Conservation (phyloP, 2,888 invertebrate species). For the Agrotis ipsilon region DNA sequence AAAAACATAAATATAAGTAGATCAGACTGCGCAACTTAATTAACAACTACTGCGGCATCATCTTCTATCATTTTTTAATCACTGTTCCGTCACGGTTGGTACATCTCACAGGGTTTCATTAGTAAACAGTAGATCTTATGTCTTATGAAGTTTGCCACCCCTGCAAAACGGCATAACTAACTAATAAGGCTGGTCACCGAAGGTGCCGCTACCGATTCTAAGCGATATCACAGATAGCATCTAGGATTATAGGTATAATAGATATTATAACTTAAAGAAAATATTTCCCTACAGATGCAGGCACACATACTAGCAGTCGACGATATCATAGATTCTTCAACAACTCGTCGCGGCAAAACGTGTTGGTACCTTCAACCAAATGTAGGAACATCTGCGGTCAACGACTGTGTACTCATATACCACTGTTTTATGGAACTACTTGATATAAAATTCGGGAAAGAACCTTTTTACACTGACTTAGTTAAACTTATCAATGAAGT, state of each 20-base stretch:
- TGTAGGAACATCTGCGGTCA: slow-evolving; percentile 43
- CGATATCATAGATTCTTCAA: slow-evolving; percentile 43
- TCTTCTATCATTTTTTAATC: too few species aligned
- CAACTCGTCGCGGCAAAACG: slow-evolving; percentile 44
- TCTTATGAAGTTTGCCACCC: too few species aligned
- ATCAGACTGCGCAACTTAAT: too few species aligned
- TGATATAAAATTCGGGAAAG: slow-evolving; percentile 31
- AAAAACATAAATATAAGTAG: too few species aligned
- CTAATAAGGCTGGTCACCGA: too few species aligned
- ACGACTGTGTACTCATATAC: slow-evolving; percentile 43
- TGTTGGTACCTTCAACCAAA: slow-evolving; percentile 44
- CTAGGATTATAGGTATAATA: not conserved
- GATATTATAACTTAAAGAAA: not conserved
- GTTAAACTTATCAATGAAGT: slow-evolving; percentile 40
- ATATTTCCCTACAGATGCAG: slow-evolving; percentile 37
- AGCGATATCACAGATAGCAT: not conserved
- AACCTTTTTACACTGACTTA: slow-evolving; percentile 35
- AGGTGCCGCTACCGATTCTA: too few species aligned
- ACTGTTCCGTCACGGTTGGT: too few species aligned
- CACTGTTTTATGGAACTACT: slow-evolving; percentile 37
- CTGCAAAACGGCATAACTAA: too few species aligned
- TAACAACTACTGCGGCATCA: too few species aligned
- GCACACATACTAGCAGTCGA: slow-evolving; percentile 35
- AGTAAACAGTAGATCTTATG: too few species aligned
- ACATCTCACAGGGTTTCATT: too few species aligned